phyloP scores from a whole-genome alignment of 1,140 invertebrate species.

The Leptestheria dahalacensis region DNA sequence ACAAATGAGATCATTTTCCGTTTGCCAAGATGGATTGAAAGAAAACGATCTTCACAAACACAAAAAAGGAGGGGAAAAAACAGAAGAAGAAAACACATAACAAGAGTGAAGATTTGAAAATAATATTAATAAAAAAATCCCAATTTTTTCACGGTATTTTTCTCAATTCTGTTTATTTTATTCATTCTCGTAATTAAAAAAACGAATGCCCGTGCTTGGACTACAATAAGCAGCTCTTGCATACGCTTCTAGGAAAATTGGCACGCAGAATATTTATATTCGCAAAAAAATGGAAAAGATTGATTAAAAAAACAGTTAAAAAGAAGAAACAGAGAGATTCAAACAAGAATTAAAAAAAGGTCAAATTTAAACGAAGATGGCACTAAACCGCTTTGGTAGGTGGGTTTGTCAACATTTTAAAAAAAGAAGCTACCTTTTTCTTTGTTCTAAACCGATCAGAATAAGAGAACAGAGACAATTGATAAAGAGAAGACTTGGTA shows the following conservation, averaged over 20 bases:
- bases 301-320: neutral
- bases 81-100: neutral
- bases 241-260: neutral
- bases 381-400: neutral
- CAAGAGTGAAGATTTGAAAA: too few species aligned
- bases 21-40: slow-evolving; percentile 3
- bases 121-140: too few species aligned
- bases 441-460: neutral
- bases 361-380: neutral
- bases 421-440: neutral
- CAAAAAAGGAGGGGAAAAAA: slow-evolving; percentile 2
- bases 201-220: neutral
- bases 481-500: too few species aligned
- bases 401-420: neutral
- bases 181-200: too few species aligned
- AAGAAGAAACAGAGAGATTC: neutral
- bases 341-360: neutral
- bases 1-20: too few species aligned
- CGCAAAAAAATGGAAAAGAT: slow-evolving; percentile 4
- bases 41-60: neutral
- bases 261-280: slow-evolving; percentile 1
- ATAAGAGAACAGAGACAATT: too few species aligned
- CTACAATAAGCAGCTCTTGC: neutral
- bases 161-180: too few species aligned
- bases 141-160: neutral